phyloP scores from a whole-genome alignment of 2,888 invertebrate genomes.

The Lottia gigantea region DNA sequence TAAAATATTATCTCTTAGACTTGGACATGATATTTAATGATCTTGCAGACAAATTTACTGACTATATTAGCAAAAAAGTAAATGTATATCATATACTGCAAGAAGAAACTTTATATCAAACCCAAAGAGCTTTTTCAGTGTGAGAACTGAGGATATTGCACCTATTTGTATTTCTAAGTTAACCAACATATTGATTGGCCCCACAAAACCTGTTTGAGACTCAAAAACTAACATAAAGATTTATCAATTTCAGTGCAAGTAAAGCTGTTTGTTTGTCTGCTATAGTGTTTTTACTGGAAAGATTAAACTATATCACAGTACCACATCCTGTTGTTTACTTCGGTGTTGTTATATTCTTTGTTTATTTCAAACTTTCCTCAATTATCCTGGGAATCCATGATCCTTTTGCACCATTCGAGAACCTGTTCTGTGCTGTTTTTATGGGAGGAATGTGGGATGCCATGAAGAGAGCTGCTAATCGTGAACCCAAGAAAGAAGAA shows the following conservation, averaged over 20 bases:
- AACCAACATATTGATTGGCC: no score
- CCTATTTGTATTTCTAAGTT: no score
- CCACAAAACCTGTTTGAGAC: no score
- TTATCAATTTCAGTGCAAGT: constrained; percentile 81
- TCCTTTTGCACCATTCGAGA: constrained; percentile 99
- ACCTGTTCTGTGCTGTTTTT: constrained; percentile 87
- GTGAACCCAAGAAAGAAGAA: constrained; percentile 52
- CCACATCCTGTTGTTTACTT: constrained; percentile 98
- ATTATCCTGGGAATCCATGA: constrained; percentile 97
- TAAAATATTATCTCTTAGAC: no score
- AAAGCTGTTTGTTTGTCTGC: constrained; percentile 96
- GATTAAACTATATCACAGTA: constrained; percentile 94
- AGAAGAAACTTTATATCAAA: no score
- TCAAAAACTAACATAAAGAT: no score
- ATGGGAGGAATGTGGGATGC: constrained; percentile 99
- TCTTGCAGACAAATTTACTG: no score
- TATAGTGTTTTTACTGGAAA: constrained; percentile 94
- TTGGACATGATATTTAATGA: no score
- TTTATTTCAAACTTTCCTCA: constrained; percentile 95
- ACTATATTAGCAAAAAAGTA: no score
- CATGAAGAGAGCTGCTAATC: constrained; percentile 85
- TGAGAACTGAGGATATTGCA: no score
- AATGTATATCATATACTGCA: no score
- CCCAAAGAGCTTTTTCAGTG: no score
- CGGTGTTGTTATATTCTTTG: constrained; percentile 95